Evolutionary conservation across 2,888 invertebrate genomes (phyloP).

Genomic region (Venustoraphidia nigricollis): DNA sequence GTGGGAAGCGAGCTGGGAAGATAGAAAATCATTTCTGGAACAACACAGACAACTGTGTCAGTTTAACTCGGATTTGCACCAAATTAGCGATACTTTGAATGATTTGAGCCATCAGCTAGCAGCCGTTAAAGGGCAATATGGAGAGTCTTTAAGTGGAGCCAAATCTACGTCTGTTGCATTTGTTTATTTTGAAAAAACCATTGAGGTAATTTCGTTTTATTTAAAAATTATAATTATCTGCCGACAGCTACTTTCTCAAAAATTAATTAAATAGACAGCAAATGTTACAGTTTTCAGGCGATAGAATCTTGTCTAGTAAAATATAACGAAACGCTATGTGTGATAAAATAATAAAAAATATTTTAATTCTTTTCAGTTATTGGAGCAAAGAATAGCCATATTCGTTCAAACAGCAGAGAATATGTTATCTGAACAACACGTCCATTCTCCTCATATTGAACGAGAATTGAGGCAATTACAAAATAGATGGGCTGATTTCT

Average conservation of each 20-base stretch:
- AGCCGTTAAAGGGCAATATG: constrained; percentile 49
- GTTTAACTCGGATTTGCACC: constrained; percentile 50
- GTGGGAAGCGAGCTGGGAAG: constrained; percentile 48
- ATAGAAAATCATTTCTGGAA: constrained; percentile 41
- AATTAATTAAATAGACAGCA: no score
- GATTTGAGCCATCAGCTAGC: constrained; percentile 46
- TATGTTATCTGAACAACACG: constrained; percentile 30
- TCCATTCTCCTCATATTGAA: constrained; percentile 39
- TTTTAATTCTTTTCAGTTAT: constrained; percentile 31
- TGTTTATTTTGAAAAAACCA: constrained; percentile 59
- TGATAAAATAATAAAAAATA: neutral
- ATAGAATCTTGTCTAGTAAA: neutral
- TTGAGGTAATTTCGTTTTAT: constrained; percentile 39
- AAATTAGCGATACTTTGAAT: constrained; percentile 55
- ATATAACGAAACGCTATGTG: neutral
- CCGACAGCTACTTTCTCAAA: no score
- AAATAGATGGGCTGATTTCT: constrained; percentile 51
- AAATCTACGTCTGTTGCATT: constrained; percentile 56
- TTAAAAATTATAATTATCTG: neutral
- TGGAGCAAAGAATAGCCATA: constrained; percentile 51
- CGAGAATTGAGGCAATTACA: constrained; percentile 45
- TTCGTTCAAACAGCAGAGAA: constrained; percentile 52
- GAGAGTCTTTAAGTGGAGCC: constrained; percentile 54
- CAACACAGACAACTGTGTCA: constrained; percentile 46
- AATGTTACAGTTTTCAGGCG: neutral